A percentile compares a stretch with the other conserved stretches of the same genome.
phyloP scores from a whole-genome alignment of 2,113 vertebrate genomes.

The Grammomys surdaster region DNA sequence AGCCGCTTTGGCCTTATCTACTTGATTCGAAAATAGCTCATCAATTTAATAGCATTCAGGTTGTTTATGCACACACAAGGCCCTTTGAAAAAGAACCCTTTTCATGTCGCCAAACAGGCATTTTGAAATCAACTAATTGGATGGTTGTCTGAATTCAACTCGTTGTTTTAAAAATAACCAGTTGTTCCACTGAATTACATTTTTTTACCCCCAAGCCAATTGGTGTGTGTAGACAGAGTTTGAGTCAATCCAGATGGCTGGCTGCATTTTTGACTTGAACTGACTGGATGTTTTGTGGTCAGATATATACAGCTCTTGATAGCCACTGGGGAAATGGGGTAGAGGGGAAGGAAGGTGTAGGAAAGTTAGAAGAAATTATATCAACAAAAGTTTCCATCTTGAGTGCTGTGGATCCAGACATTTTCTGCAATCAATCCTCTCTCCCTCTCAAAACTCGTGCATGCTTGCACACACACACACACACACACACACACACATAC shows the following conservation, averaged over 20 bases:
- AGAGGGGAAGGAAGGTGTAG: constrained; percentile 83
- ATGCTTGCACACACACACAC: neutral
- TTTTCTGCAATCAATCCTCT: constrained; percentile 81
- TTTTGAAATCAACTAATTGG: constrained; percentile 85
- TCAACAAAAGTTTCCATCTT: constrained; percentile 84
- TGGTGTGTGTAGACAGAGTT: constrained; percentile 84
- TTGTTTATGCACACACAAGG: constrained; percentile 82
- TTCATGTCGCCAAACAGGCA: constrained; percentile 83
- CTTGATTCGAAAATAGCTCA: constrained; percentile 81
- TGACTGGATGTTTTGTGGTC: constrained; percentile 84
- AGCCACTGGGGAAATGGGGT: constrained; percentile 82
- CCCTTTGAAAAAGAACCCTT: constrained; percentile 82
- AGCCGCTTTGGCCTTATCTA: constrained; percentile 79
- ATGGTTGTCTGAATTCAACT: constrained; percentile 84
- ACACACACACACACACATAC: neutral
- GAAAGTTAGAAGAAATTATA: constrained; percentile 83
- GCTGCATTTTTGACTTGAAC: constrained; percentile 83
- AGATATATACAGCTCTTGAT: constrained; percentile 83
- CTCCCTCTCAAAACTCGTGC: constrained; percentile 50
- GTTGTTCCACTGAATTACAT: constrained; percentile 85
- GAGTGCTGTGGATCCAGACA: constrained; percentile 75
- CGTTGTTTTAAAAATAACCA: constrained; percentile 85
- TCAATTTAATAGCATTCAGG: constrained; percentile 83
- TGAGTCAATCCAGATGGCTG: constrained; percentile 85
- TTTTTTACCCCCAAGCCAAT: constrained; percentile 84